These are phyloP conservation scores for Pluvialis apricaria DNA, from an alignment of 2,113 vertebrate genomes.

Conservation along the genomic window DNA sequence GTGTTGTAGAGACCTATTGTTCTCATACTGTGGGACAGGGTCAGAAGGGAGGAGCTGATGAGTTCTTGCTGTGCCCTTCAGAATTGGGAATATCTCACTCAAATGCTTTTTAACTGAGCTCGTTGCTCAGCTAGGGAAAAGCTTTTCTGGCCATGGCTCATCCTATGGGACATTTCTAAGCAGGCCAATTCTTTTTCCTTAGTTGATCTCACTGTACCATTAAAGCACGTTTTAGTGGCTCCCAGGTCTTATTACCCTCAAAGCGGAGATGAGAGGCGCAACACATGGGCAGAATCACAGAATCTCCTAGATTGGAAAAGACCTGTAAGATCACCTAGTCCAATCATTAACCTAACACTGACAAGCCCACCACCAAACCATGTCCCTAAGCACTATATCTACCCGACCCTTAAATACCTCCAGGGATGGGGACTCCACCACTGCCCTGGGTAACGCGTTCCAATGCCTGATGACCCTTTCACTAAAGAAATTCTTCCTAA, in stretches of 20 bases:
- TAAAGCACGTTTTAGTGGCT: neutral
- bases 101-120: neutral
- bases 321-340: no score
- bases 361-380: no score
- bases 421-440: no score
- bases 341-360: no score
- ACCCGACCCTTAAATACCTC: no score
- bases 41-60: neutral
- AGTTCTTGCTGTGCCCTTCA: neutral
- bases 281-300: neutral
- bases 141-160: neutral
- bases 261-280: neutral
- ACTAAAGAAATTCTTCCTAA: no score
- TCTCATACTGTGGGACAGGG: neutral
- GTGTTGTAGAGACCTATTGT: neutral
- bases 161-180: neutral
- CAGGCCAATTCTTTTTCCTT: neutral
- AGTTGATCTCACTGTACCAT: neutral
- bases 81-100: neutral
- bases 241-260: neutral
- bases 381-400: no score
- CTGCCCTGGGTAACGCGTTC: no score
- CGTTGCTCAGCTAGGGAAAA: neutral
- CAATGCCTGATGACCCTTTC: no score
- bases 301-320: no score